Percentiles rank a stretch among this genome's conserved stretches.
Conservation (phyloP, 2,113 vertebrate species). For the Sorex araneus region DNA sequence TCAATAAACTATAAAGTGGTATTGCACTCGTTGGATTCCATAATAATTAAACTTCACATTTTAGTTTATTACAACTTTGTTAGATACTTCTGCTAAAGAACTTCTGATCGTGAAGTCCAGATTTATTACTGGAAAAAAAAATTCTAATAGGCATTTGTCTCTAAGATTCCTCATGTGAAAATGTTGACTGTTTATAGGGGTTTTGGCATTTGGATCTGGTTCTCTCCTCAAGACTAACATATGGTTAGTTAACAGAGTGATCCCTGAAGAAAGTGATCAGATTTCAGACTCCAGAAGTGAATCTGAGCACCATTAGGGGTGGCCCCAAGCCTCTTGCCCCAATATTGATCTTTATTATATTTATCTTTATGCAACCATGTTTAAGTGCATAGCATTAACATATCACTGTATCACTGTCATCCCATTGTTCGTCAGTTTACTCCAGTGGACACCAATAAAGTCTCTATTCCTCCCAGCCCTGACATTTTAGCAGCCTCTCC, state of each 20-base stretch:
- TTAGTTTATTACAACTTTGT: not conserved
- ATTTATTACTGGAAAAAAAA: not conserved
- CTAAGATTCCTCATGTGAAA: constrained; percentile 5
- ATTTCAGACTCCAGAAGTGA: no score
- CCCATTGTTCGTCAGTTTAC: no score
- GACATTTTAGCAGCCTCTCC: no score
- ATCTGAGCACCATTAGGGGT: no score
- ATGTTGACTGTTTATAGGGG: not conserved
- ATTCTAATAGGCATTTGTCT: not conserved
- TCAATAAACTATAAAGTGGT: not conserved
- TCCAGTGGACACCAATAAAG: no score
- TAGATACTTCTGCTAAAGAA: not conserved
- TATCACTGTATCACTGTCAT: no score
- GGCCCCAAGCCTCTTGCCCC: no score
- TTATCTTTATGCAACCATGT: not conserved
- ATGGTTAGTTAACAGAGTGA: no score
- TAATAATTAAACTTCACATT: not conserved
- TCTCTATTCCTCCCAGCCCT: no score
- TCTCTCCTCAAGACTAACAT: no score
- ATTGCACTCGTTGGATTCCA: not conserved
- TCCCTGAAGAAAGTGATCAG: no score
- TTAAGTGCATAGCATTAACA: not conserved
- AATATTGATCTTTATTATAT: not conserved
- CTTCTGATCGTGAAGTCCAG: not conserved
- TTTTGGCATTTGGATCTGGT: no score